phyloP scores from a whole-genome alignment of 2,113 vertebrate genomes.

The Toxotes chatareus region DNA sequence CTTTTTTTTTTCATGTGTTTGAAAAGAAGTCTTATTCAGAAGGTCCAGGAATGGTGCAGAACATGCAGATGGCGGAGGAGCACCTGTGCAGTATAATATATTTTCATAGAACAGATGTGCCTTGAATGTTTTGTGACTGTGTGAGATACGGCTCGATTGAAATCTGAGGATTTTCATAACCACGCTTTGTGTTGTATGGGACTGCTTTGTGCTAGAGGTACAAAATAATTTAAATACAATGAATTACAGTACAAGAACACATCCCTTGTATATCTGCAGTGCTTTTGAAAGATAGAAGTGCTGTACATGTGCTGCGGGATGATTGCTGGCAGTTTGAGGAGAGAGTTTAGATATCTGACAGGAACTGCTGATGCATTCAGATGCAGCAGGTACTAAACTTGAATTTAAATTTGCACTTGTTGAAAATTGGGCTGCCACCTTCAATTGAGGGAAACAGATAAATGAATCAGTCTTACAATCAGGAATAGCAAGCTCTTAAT shows the following conservation, averaged over 20 bases:
- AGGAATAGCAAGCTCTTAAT: too few species aligned
- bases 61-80: not conserved
- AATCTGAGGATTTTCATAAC: not conserved
- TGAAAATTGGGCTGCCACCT: too few species aligned
- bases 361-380: not conserved
- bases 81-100: slow-evolving; percentile 4
- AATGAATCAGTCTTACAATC: too few species aligned
- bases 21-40: slow-evolving; percentile 9
- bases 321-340: not conserved
- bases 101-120: not conserved
- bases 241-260: not conserved
- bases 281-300: not conserved
- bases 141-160: not conserved
- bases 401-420: too few species aligned
- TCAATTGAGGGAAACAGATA: too few species aligned
- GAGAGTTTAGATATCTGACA: not conserved
- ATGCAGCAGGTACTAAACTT: not conserved
- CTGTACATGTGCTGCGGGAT: not conserved
- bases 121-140: not conserved
- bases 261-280: not conserved
- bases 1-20: not conserved
- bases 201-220: not conserved
- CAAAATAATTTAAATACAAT: not conserved
- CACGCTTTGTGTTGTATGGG: not conserved
- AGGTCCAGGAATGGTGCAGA: not conserved